These are phyloP conservation scores for Tricholauxania praeusta DNA, from an alignment of 2,888 invertebrate genomes.

Conservation along the genomic window DNA sequence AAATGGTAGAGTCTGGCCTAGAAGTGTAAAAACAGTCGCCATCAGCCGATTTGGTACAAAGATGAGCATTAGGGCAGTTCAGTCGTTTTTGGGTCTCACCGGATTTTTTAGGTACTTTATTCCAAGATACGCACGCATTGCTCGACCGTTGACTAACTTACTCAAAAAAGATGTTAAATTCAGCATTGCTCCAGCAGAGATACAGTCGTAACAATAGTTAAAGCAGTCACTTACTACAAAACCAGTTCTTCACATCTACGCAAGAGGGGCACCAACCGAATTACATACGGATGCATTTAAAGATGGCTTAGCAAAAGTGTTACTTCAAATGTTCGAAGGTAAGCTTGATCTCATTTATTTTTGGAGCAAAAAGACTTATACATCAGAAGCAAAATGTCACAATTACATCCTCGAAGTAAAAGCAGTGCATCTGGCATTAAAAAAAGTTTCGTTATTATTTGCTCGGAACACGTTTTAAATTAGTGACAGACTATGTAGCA, in stretches of 20 bases:
- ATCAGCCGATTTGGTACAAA: neutral
- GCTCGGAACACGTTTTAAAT: slow-evolving; percentile 38
- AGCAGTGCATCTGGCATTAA: slow-evolving; percentile 47
- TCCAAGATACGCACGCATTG: slow-evolving; percentile 12
- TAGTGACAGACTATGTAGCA: slow-evolving; percentile 39
- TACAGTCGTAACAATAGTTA: slow-evolving; percentile 1
- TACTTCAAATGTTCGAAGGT: slow-evolving; percentile 34
- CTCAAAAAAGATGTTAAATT: slow-evolving; percentile 11
- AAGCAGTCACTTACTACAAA: slow-evolving; percentile 8
- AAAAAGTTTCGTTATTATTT: slow-evolving; percentile 51
- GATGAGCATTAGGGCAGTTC: slow-evolving; percentile 17
- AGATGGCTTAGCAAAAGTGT: slow-evolving; percentile 37
- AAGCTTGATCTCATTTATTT: slow-evolving; percentile 22
- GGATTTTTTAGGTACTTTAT: slow-evolving; percentile 22
- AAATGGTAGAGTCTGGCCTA: slow-evolving; percentile 1
- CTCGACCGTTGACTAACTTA: slow-evolving; percentile 17
- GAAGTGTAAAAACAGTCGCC: slow-evolving; percentile 16
- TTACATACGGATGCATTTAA: slow-evolving; percentile 44
- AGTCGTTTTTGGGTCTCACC: slow-evolving; percentile 26
- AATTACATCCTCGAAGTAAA: slow-evolving; percentile 49
- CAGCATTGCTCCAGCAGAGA: neutral
- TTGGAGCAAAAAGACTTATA: slow-evolving; percentile 29
- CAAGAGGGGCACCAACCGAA: slow-evolving; percentile 36
- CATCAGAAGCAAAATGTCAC: slow-evolving; percentile 18
- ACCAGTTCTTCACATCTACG: slow-evolving; percentile 39